Base-by-base conservation (phyloP, 2,797 vertebrate species). In the Rhinoraja longicauda region DNA sequence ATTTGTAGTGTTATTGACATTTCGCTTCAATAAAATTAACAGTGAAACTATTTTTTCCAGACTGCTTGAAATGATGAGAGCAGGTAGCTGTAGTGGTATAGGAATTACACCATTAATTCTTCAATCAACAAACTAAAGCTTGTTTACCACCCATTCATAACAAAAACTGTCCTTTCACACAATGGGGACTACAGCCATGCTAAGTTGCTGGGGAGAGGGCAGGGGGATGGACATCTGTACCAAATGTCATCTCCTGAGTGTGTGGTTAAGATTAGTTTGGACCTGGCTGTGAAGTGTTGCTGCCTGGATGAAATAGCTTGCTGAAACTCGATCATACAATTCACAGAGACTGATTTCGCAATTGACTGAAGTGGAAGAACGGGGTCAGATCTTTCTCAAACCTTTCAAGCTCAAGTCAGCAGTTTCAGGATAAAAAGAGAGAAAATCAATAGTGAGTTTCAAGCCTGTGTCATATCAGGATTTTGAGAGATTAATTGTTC, bases 401-500 rank as follows among this genome's bases (percentile, higher is more conserved):
- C 21, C 4, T 72, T 67, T 57, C 53, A 59, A 62, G 26, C 4
- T 1, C 59, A 29, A 84, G 81, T 32, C 57, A 86, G 82, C n/a
- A 36, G 17, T 19, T 67, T 88, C 62, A 88, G n/a, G 62, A 64
- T 6, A 64, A n/a, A 64, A 32, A 17, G 1, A 19, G n/a, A 64
- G 59, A 67, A 88, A 36, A 88, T 88, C 84, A 62, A 67, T 88
- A 36, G 15, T 67, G 59, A 88, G 64, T 53, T 88, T 67, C n/a
- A 88, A 29, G 36, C 67, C 59, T 88, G 59, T 86, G 82, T 32
- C 21, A 10, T 36, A n/a, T 88, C 84, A 88, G 84, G 59, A 36
- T 62, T n/a, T 67, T 88, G 84, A 32, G n/a, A 88, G n/a, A 64
- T 67, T 32, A 67, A 88, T 32, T 88, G 29, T 17, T 88, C n/a